A percentile compares a stretch with the other conserved stretches of the same genome.
Conservation (phyloP, 2,113 vertebrate genomes). For the Larimichthys polyactis region DNA sequence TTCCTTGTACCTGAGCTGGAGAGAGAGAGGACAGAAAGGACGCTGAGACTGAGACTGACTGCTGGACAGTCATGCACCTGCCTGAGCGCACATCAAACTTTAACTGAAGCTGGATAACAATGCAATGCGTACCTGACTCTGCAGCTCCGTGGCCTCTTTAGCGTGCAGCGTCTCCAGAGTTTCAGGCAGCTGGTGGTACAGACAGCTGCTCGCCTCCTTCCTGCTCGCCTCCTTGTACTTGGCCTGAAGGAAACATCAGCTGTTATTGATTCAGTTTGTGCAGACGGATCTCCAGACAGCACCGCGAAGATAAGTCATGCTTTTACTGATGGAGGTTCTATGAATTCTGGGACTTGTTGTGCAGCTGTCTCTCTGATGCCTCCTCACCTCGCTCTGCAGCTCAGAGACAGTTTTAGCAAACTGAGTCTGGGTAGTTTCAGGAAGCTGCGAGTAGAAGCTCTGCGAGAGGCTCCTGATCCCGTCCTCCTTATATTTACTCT, state of each 20-base stretch:
- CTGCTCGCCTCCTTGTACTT: conserved; percentile 88
- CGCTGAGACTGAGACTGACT: not conserved
- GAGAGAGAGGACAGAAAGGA: not conserved
- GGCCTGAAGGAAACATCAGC: conserved; percentile 46
- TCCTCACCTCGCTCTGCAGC: conserved; percentile 84
- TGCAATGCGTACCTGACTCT: conserved; percentile 65
- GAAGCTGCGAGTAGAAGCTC: conserved; percentile 71
- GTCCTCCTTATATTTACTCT: conserved; percentile 74
- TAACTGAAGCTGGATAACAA: no score
- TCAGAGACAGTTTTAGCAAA: conserved; percentile 74
- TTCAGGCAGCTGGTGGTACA: conserved; percentile 62
- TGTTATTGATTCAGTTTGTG: not conserved
- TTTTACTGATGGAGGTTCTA: no score
- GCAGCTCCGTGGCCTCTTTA: conserved; percentile 58
- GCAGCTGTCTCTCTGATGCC: no score
- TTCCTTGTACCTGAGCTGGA: conserved; percentile 74
- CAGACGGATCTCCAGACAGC: no score
- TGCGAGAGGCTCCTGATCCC: conserved; percentile 45
- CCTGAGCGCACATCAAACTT: no score
- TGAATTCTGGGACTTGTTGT: no score
- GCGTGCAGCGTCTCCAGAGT: conserved; percentile 67
- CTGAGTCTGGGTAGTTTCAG: conserved; percentile 55
- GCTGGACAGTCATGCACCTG: no score
- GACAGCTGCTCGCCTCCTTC: conserved; percentile 52
- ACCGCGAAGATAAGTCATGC: no score